A percentile compares a stretch with the other conserved stretches of the same genome.
These are phyloP conservation scores for Eutolmus rufibarbis DNA, from an alignment of 2,888 invertebrate species.

Conservation along the genomic window DNA sequence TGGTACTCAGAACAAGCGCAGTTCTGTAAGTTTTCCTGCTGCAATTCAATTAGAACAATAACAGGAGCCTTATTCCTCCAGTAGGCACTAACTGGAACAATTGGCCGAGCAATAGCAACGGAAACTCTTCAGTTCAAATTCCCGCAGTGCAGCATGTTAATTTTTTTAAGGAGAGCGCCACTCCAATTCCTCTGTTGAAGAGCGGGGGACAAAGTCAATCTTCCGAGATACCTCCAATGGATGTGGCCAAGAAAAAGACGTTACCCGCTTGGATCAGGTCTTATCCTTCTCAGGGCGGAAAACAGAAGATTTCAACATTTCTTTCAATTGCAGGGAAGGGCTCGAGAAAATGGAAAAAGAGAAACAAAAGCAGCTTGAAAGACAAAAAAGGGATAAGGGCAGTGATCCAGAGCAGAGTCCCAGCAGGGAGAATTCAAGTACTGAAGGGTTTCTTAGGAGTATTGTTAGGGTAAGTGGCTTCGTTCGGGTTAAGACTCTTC, in stretches of 20 bases:
- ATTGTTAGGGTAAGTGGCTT: neutral
- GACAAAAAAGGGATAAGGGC: conserved; percentile 62
- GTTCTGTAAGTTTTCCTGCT: conserved; percentile 37
- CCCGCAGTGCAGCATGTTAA: conserved; percentile 4
- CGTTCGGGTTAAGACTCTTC: neutral
- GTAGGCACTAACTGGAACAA: conserved; percentile 44
- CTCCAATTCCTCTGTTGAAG: neutral
- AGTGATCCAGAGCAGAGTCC: neutral
- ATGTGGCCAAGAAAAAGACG: conserved; percentile 86
- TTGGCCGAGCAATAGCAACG: conserved; percentile 39
- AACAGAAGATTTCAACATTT: neutral
- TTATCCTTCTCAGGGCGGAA: neutral
- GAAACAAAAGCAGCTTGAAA: conserved; percentile 85
- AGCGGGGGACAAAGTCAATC: neutral
- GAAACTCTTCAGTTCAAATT: neutral
- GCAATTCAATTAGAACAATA: neutral
- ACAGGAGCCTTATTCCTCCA: neutral
- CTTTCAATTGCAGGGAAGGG: conserved; percentile 68
- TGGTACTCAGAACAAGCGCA: conserved; percentile 43
- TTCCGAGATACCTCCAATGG: conserved; percentile 64
- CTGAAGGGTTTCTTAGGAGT: neutral
- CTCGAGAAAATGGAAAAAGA: conserved; percentile 97
- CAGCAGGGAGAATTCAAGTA: neutral
- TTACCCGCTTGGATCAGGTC: conserved; percentile 98
- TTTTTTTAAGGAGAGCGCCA: neutral